Conservation (phyloP, 2,797 vertebrate species). For the Squalus acanthias region DNA sequence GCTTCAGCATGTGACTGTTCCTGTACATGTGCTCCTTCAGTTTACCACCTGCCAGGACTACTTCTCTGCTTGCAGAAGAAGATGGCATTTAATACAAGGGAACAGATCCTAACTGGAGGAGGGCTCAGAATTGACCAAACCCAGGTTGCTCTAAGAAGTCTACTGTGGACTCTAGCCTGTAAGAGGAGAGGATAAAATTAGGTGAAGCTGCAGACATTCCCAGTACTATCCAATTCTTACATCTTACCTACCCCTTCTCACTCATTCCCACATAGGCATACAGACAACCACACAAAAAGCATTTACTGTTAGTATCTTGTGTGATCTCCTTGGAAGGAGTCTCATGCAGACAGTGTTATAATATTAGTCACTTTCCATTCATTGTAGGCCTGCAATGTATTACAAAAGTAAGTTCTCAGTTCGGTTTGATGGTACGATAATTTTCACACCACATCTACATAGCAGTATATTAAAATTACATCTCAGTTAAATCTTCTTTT, state of each 20-base stretch:
- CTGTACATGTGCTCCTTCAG: no score
- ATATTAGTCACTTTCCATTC: neutral
- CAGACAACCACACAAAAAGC: neutral
- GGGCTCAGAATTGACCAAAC: no score
- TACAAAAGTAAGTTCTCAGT: neutral
- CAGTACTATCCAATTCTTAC: neutral
- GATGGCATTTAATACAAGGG: no score
- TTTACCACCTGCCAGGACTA: no score
- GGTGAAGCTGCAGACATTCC: no score
- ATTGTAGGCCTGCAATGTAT: neutral
- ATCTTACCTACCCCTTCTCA: neutral
- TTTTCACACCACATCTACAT: neutral
- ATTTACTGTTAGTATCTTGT: neutral
- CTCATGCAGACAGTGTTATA: neutral
- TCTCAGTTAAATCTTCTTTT: slow-evolving; percentile 12
- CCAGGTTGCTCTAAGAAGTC: no score
- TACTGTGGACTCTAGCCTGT: no score
- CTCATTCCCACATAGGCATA: neutral
- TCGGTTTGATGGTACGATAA: neutral
- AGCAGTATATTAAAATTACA: neutral
- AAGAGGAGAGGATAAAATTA: no score
- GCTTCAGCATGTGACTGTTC: no score
- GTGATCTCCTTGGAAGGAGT: neutral
- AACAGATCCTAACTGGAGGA: no score
- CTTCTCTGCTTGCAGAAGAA: no score